These are phyloP conservation scores for Acleris sparsana DNA, from an alignment of 2,888 invertebrate genomes.

Conservation along the genomic window DNA sequence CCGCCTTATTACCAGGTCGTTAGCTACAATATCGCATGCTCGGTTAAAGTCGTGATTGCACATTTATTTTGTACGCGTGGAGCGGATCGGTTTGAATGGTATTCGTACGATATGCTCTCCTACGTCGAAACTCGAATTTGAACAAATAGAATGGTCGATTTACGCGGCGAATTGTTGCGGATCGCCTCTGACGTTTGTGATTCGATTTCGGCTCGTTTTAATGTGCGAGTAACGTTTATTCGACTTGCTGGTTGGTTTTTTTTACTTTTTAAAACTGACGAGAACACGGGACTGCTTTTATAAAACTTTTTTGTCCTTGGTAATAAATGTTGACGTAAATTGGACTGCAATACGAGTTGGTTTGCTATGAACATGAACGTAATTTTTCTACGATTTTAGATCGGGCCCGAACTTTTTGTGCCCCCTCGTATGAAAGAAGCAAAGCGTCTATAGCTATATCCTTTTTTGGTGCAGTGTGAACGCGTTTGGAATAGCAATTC, in stretches of 20 bases:
- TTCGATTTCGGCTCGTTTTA: conserved; percentile 42
- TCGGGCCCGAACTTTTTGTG: not conserved
- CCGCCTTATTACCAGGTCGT: conserved; percentile 47
- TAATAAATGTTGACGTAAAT: not conserved
- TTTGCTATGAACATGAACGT: too few relatives aligned
- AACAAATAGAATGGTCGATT: conserved; percentile 73
- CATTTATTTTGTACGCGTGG: conserved; percentile 49
- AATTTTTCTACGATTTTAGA: conserved; percentile 1
- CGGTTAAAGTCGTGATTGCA: conserved; percentile 38
- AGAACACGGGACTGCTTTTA: not conserved
- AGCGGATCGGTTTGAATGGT: conserved; percentile 64
- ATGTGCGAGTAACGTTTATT: conserved; percentile 5
- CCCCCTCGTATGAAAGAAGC: conserved; percentile 7
- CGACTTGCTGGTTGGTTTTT: conserved; percentile 12
- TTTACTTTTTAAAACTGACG: conserved; percentile 6
- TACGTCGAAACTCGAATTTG: conserved; percentile 69
- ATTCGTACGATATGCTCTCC: conserved; percentile 72
- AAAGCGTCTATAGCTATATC: not conserved
- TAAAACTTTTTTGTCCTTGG: not conserved
- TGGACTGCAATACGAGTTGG: not conserved
- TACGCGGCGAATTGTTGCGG: conserved; percentile 61
- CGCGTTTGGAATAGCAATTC: conserved; percentile 9
- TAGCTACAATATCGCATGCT: conserved; percentile 52
- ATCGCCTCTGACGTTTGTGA: conserved; percentile 48
- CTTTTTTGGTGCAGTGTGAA: not conserved